Percentiles rank a stretch among this genome's conserved stretches.
These are phyloP conservation scores for Calliphora vomitoria DNA, from an alignment of 2,888 invertebrate species.

Conservation along the genomic window DNA sequence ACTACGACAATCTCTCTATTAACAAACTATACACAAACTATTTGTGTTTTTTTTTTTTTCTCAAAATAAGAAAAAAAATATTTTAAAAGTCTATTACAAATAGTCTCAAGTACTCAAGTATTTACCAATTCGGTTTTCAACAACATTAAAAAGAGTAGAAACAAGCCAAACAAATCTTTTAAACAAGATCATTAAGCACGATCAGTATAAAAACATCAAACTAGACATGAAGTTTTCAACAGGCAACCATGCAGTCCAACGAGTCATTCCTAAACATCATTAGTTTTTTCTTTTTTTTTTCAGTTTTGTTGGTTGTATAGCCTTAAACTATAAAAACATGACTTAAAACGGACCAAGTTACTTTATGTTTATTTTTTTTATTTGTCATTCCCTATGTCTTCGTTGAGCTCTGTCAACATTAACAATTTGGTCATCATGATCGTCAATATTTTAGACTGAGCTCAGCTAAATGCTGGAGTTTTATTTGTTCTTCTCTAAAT, in stretches of 20 bases:
- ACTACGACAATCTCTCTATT: slow-evolving; percentile 65
- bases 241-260: neutral
- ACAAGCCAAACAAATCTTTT: slow-evolving; percentile 65
- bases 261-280: slow-evolving; percentile 26
- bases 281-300: slow-evolving; percentile 44
- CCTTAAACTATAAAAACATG: slow-evolving; percentile 50
- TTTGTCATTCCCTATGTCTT: slow-evolving; percentile 28
- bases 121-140: slow-evolving; percentile 75
- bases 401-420: neutral
- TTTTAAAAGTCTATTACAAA: slow-evolving; percentile 54
- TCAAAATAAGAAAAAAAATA: slow-evolving; percentile 11
- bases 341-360: slow-evolving; percentile 48
- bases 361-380: slow-evolving; percentile 10
- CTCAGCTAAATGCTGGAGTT: slow-evolving; percentile 76
- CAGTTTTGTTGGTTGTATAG: slow-evolving; percentile 22
- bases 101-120: slow-evolving; percentile 79
- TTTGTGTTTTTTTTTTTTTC: slow-evolving; percentile 7
- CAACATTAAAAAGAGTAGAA: slow-evolving; percentile 25
- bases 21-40: slow-evolving; percentile 48
- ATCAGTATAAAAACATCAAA: slow-evolving; percentile 61
- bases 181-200: slow-evolving; percentile 75
- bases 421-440: slow-evolving; percentile 23
- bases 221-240: slow-evolving; percentile 16
- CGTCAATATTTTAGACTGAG: neutral
- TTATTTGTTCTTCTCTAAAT: slow-evolving; percentile 41